phyloP scores from a whole-genome alignment of 2,797 vertebrate species.

The Hydrolagus colliei region DNA sequence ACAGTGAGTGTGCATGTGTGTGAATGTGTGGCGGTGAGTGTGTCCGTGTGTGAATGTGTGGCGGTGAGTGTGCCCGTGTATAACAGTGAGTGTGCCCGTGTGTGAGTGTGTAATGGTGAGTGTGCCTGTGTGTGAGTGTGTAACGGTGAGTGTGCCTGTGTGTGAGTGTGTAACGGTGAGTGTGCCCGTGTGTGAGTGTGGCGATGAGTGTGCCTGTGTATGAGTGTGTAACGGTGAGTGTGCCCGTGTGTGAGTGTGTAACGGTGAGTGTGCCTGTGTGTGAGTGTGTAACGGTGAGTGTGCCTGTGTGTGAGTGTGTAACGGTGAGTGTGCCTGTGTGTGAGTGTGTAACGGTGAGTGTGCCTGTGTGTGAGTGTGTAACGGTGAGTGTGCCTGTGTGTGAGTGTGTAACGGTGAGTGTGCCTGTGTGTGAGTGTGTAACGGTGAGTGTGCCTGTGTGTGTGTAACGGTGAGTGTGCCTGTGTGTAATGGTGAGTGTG shows the following conservation, averaged over 20 bases:
- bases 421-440: not conserved
- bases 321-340: no score
- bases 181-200: not conserved
- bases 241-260: not conserved
- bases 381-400: not conserved
- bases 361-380: not conserved
- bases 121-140: no score
- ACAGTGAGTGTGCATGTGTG: not conserved
- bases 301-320: no score
- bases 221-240: not conserved
- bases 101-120: no score
- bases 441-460: not conserved
- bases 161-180: not conserved
- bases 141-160: not conserved
- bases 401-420: not conserved
- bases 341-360: no score
- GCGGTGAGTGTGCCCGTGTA: no score
- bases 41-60: no score
- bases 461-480: not conserved
- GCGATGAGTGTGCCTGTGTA: not conserved
- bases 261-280: not conserved
- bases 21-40: not conserved
- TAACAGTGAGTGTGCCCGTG: not conserved
- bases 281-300: not conserved
- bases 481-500: not conserved